Evolutionary conservation across 2,888 invertebrate genomes (phyloP).

Genomic region (Parascotia fuliginaria): DNA sequence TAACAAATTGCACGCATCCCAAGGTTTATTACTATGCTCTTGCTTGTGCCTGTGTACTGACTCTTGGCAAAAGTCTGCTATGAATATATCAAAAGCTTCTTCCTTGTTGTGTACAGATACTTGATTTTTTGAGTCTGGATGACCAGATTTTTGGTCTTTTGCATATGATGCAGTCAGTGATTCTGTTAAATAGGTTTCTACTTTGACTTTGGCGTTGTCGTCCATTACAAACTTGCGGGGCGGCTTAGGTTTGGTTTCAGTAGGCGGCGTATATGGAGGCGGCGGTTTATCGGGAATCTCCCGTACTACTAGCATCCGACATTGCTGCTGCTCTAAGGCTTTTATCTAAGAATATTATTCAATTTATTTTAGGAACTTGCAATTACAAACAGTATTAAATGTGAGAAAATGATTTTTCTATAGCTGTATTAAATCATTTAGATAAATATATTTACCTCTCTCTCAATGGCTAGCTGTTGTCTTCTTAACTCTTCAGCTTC

Average conservation of each 20-base stretch:
- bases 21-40: constrained; percentile 65
- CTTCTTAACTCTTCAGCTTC: constrained; percentile 75
- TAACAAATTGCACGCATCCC: constrained; percentile 71
- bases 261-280: constrained; percentile 77
- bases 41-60: constrained; percentile 51
- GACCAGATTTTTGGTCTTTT: neutral
- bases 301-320: constrained; percentile 69
- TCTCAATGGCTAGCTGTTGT: constrained; percentile 77
- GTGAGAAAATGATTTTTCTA: neutral
- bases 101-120: neutral
- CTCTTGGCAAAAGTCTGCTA: constrained; percentile 71
- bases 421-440: no score
- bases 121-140: no score
- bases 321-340: constrained; percentile 77
- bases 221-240: constrained; percentile 58
- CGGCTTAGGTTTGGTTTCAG: constrained; percentile 52
- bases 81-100: constrained; percentile 64
- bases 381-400: neutral
- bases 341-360: constrained; percentile 81
- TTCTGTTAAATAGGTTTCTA: constrained; percentile 47
- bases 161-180: constrained; percentile 33
- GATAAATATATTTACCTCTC: constrained; percentile 60
- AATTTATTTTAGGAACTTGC: no score
- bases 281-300: constrained; percentile 82
- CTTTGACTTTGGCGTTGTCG: constrained; percentile 50